Percentiles rank a stretch among this genome's conserved stretches.
Evolutionary conservation across 2,888 invertebrate species (phyloP).

Genomic region (Drosophila maculinotata): DNA sequence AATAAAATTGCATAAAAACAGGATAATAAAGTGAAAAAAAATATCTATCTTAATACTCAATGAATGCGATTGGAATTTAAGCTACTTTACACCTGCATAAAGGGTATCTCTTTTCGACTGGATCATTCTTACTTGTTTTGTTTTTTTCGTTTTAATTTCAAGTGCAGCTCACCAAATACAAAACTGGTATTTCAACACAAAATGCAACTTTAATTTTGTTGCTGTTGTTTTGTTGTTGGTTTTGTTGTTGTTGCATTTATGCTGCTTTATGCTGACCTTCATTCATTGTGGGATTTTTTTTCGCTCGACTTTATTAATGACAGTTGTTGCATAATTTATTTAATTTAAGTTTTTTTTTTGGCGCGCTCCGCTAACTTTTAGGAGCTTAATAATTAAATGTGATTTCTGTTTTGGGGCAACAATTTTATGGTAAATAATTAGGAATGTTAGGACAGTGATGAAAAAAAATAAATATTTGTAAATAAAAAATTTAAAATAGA

Average conservation of each 20-base stretch:
- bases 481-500: neutral
- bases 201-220: slow-evolving; percentile 71
- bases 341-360: slow-evolving; percentile 52
- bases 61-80: too few species aligned
- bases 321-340: slow-evolving; percentile 80
- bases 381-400: slow-evolving; percentile 66
- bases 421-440: slow-evolving; percentile 44
- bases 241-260: slow-evolving; percentile 64
- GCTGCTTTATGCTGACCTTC: slow-evolving; percentile 74
- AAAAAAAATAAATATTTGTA: neutral
- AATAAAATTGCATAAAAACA: neutral
- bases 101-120: slow-evolving; percentile 13
- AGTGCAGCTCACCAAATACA: slow-evolving; percentile 77
- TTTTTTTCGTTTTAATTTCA: slow-evolving; percentile 51
- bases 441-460: slow-evolving; percentile 9
- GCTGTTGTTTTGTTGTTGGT: slow-evolving; percentile 33
- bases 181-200: slow-evolving; percentile 78
- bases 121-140: neutral
- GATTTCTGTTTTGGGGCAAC: slow-evolving; percentile 47
- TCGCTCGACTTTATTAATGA: slow-evolving; percentile 76
- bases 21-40: neutral
- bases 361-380: slow-evolving; percentile 46
- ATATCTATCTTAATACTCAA: too few species aligned
- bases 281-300: slow-evolving; percentile 76
- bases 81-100: neutral